Conservation (phyloP, 2,113 vertebrate species). For the Centrocercus urophasianus region DNA sequence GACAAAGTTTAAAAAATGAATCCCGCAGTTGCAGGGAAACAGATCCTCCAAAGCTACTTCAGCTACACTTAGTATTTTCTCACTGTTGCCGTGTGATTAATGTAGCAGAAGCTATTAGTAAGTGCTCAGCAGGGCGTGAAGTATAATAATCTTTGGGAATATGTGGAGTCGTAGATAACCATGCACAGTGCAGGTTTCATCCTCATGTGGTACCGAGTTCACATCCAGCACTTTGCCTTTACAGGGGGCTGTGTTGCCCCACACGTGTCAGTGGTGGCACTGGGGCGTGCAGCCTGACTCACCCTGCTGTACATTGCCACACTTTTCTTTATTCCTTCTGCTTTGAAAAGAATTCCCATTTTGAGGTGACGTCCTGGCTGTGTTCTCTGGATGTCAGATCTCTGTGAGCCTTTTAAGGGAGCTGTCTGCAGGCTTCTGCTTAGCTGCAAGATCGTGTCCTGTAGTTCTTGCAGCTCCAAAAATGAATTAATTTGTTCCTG, state of each 20-base stretch:
- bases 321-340: background rate
- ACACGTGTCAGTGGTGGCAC: background rate
- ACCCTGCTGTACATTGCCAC: background rate
- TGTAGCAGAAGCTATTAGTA: background rate
- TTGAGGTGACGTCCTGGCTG: background rate
- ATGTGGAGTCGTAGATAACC: background rate
- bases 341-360: background rate
- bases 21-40: background rate
- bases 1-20: background rate
- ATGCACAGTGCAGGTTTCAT: background rate
- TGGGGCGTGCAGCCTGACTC: fast-evolving
- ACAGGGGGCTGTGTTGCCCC: background rate
- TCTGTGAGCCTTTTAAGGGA: background rate
- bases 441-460: background rate
- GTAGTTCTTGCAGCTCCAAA: background rate
- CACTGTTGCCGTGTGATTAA: background rate
- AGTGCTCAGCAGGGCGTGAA: background rate
- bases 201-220: background rate
- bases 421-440: background rate
- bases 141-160: background rate
- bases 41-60: background rate
- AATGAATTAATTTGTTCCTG: background rate
- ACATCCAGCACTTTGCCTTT: background rate
- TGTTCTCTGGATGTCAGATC: background rate
- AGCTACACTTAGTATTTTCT: background rate